These are phyloP conservation scores for Hyaena hyaena DNA, from an alignment of 2,113 vertebrate genomes.

Conservation along the genomic window DNA sequence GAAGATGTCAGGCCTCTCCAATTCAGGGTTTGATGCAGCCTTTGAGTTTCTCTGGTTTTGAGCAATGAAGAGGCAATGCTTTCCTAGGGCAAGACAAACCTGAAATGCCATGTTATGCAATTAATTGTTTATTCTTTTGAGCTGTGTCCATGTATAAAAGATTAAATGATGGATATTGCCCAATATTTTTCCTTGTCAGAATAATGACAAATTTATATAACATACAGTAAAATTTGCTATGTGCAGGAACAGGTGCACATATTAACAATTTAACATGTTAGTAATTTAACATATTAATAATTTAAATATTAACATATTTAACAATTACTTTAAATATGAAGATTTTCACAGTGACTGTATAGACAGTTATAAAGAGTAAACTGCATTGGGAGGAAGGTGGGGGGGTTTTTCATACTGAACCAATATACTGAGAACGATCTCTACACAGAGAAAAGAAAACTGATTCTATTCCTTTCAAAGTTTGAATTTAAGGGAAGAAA, in stretches of 20 bases:
- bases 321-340: neutral
- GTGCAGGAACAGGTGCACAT: neutral
- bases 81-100: neutral
- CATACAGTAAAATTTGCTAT: rapidly evolving
- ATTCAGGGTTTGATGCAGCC: neutral
- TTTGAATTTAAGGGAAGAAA: neutral
- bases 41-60: neutral
- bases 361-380: rapidly evolving
- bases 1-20: too few species aligned
- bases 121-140: neutral
- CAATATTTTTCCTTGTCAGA: neutral
- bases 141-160: too few species aligned
- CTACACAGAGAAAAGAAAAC: neutral
- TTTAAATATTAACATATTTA: too few species aligned
- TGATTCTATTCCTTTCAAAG: neutral
- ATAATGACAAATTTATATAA: neutral
- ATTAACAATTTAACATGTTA: too few species aligned
- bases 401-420: neutral
- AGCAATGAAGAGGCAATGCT: neutral
- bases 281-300: too few species aligned
- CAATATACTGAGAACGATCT: neutral
- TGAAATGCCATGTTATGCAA: neutral
- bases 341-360: neutral
- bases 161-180: neutral
- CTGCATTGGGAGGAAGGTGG: neutral